phyloP scores from a whole-genome alignment of 2,797 vertebrate species.

The Poeciliopsis paucimaculata region DNA sequence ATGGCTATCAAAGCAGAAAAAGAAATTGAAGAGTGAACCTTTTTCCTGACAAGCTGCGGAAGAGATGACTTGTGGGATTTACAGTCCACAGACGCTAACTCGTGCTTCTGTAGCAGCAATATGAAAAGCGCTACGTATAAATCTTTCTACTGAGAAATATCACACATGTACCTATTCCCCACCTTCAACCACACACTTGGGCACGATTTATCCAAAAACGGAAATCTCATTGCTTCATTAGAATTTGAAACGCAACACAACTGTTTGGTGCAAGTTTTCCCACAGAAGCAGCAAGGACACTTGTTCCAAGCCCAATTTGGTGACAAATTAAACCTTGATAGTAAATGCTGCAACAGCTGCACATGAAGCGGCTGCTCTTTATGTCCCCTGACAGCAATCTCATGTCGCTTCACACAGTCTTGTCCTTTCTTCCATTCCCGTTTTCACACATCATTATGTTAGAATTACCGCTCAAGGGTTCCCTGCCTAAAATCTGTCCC shows the following conservation, averaged over 20 bases:
- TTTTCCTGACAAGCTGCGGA: slow-evolving; percentile 10
- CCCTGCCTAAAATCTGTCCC: slow-evolving; percentile 59
- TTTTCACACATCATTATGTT: slow-evolving; percentile 68
- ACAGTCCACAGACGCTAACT: slow-evolving; percentile 20
- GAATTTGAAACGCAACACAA: neutral
- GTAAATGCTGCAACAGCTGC: slow-evolving; percentile 33
- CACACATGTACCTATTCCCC: slow-evolving; percentile 7
- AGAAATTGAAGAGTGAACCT: neutral
- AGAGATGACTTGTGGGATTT: slow-evolving; percentile 27
- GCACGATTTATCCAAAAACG: slow-evolving; percentile 47
- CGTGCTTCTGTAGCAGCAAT: slow-evolving; percentile 22
- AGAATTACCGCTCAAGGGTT: slow-evolving; percentile 61
- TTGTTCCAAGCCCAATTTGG: slow-evolving; percentile 47
- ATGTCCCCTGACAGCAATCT: slow-evolving; percentile 50
- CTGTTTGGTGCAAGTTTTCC: slow-evolving; percentile 56
- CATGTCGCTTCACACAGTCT: slow-evolving; percentile 54
- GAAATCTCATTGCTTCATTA: slow-evolving; percentile 12
- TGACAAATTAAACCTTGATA: slow-evolving; percentile 45
- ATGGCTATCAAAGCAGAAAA: slow-evolving; percentile 12
- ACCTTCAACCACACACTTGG: slow-evolving; percentile 34
- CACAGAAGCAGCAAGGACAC: slow-evolving; percentile 23
- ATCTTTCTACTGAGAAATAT: slow-evolving; percentile 16
- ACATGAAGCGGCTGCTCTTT: slow-evolving; percentile 38
- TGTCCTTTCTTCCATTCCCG: slow-evolving; percentile 25
- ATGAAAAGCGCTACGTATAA: slow-evolving; percentile 22